Base-by-base conservation (phyloP, 2,888 invertebrate genomes). In the Lasioglossum morio region DNA sequence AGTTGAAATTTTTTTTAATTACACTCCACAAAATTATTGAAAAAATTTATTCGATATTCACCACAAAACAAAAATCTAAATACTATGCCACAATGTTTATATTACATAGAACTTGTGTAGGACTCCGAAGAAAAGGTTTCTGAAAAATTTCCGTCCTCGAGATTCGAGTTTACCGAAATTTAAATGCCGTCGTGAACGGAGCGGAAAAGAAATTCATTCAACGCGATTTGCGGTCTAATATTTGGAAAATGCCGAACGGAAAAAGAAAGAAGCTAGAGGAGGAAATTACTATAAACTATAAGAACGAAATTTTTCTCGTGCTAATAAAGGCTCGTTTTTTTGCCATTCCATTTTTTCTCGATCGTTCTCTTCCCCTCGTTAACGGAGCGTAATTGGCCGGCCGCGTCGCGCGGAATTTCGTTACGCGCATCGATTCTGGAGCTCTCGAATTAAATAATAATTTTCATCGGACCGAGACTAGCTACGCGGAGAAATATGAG, bases 261-360 rank as follows among this genome's bases (percentile, higher is more conserved):
- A 69, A 69, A 48, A 48, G 57, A 30, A 43, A 14, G 30, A 43
- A 66, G 23, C 19, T 63, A 43, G 30, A 2, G 2, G 23, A 48
- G 73, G 57, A 34, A 57, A 79, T 48, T 72, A 48, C n/a, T 10
- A 81, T 83, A 81, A 76, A 83, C 76, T 77, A 72, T 37, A 53
- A 34, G 72, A 81, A 83, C 77, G 63, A 82, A 72, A 83, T 81
- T 81, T 48, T 46, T 76, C 30, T 34, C 34, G 43, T 19, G 27
- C 43, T 14, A 76, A 53, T 63, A 48, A 53, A 76, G 76, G 34
- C 7, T n/a, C 66, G 53, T 46, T 63, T 63, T 63, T 63, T 63
- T 63, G 63, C 19, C 63, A 19, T 8, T 19, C 48, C 27, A 5
- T 40, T 76, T 75, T 27, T 14, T 23, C 30, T 63, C 34, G 34